These are phyloP conservation scores for Buphagus erythrorhynchus DNA, from an alignment of 2,797 vertebrate species.

Conservation along the genomic window DNA sequence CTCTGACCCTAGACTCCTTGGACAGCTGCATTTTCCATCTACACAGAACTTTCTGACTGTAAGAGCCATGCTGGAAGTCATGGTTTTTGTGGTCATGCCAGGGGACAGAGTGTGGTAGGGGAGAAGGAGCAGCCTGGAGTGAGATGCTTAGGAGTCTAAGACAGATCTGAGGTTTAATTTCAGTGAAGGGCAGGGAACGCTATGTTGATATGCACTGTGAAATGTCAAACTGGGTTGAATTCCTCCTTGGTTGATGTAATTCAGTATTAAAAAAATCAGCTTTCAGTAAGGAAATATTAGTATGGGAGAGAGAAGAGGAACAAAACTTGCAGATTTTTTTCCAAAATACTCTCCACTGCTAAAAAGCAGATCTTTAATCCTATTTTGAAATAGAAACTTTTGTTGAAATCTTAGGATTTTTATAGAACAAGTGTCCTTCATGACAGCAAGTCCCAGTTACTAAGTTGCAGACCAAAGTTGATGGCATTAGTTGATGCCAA, in stretches of 20 bases:
- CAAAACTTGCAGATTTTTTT: background rate
- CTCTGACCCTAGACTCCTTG: background rate
- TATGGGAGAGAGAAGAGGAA: background rate
- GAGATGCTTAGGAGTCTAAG: background rate
- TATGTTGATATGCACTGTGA: background rate
- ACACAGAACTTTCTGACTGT: background rate
- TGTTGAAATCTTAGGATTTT: background rate
- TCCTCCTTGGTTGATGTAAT: background rate
- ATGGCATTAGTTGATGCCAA: background rate
- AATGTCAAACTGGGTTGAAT: background rate
- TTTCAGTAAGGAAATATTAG: background rate
- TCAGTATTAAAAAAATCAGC: background rate
- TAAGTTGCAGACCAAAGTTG: background rate
- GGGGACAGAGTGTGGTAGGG: background rate
- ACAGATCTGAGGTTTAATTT: background rate
- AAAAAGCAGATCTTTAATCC: background rate
- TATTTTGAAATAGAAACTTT: background rate
- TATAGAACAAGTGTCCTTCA: background rate
- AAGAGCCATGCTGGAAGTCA: background rate
- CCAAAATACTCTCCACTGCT: background rate
- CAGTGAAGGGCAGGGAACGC: background rate
- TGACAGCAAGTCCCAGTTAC: background rate
- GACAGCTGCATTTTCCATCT: background rate
- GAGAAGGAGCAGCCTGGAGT: background rate
- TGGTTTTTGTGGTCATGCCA: fast-evolving